Base-by-base conservation (phyloP, 2,888 invertebrate species). In the Scrobipalpa costella region DNA sequence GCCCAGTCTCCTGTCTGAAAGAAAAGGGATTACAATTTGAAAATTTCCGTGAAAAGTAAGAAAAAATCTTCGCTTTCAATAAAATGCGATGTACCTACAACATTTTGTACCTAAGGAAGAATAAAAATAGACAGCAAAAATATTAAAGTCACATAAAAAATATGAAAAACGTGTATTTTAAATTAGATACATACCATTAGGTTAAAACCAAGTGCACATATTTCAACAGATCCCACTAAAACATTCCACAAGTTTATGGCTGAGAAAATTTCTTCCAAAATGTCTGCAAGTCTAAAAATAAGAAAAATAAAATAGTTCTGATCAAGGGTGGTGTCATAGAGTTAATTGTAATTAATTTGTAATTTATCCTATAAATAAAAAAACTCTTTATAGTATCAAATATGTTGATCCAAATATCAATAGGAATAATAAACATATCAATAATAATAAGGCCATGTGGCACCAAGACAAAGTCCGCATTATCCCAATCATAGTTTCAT, bases 171-270 rank as follows among this genome's bases (percentile, higher is more conserved):
- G 21, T 3, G 19, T 9, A 52, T 2, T 13, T 13, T 21, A 21
- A 3, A n/a, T n/a, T n/a, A n/a, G n/a, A n/a, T n/a, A n/a, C n/a
- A n/a, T 78, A 89, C 90, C 79, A 82, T 84, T 66, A 90, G 74
- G 75, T 85, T 88, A 69, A 90, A 90, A 62, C 88, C 87, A 9
- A 88, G 79, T 34, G 84, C 88, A 67, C 90, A 90, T 73, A 89
- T 89, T 75, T 84, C 80, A 38, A 88, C 57, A 1, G 90, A 88
- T 11, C 88, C 89, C 17, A 88, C 73, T 44, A 89, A 63, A 49
- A 89, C 84, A 66, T 84, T 89, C 64, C 84, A 86, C 47, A 90
- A 75, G 71, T 89, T 89, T 2, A 85, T 80, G 5, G 76, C 81
- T 11, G 77, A 79, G 65, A 89, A 90, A 68, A 88, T 87, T 38